Percentiles rank a stretch among this genome's conserved stretches.
These are phyloP conservation scores for Trididemnum miniatum DNA, from an alignment of 23 tunicate species.

Conservation along the genomic window DNA sequence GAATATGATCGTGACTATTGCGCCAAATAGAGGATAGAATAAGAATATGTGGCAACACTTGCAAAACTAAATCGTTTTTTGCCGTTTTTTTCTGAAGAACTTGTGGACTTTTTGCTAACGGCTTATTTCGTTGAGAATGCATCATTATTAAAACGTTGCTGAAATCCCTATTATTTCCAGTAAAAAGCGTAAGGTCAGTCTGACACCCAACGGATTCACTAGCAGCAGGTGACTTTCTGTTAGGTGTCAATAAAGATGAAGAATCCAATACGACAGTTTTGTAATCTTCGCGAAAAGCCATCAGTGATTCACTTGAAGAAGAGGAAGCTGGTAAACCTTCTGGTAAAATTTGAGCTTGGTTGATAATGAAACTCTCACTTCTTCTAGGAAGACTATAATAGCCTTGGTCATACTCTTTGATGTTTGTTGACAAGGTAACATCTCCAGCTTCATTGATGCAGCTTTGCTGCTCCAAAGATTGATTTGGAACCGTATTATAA, in stretches of 20 bases:
- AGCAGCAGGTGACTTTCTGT: neutral
- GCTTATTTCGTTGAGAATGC: neutral
- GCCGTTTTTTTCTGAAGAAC: neutral
- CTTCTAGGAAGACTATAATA: constrained; percentile 16
- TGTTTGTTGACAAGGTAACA: neutral
- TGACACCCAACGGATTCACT: neutral
- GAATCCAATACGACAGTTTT: neutral
- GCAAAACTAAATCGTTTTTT: too few relatives aligned
- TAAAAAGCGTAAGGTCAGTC: constrained; percentile 1
- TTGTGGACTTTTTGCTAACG: neutral
- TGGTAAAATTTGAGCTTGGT: neutral
- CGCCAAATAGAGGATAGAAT: neutral
- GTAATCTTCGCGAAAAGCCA: neutral
- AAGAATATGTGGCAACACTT: neutral
- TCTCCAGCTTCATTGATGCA: constrained; percentile 1
- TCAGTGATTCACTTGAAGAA: neutral
- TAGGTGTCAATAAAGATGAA: neutral
- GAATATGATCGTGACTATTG: neutral
- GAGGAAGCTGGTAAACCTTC: neutral
- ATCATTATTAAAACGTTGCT: neutral
- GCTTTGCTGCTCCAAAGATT: neutral
- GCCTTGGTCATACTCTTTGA: constrained; percentile 23
- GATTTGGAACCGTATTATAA: too few relatives aligned
- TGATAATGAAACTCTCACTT: neutral
- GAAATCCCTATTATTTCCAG: neutral